Percentiles rank a stretch among this genome's conserved stretches.
Evolutionary conservation across 30 jellyfish, hydroid and myxozoan species (phyloP).

Genomic region (Sanderia malayensis): DNA sequence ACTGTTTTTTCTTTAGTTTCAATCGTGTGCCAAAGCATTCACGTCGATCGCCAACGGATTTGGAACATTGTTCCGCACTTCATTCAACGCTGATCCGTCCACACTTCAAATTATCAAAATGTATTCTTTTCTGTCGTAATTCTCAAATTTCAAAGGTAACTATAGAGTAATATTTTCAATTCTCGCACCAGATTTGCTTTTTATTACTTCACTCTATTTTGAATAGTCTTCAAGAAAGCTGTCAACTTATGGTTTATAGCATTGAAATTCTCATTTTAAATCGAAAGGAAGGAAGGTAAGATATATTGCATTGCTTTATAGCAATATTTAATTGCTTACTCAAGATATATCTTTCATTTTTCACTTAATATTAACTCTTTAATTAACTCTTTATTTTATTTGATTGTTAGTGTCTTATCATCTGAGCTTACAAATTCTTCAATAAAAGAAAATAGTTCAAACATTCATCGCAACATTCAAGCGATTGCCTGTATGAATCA

Average conservation of each 20-base stretch:
- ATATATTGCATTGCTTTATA: background rate
- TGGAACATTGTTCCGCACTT: conserved; percentile 56
- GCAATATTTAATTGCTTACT: background rate
- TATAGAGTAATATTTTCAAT: too few species aligned
- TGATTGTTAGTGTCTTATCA: conserved; percentile 55
- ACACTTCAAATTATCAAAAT: conserved; percentile 60
- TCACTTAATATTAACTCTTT: background rate
- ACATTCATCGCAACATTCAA: conserved; percentile 47
- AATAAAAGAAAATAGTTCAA: conserved; percentile 2
- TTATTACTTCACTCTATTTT: too few species aligned
- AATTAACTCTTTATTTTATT: too few species aligned
- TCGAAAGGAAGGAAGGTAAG: conserved; percentile 63
- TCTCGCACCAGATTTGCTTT: too few species aligned
- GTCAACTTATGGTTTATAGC: conserved; percentile 65
- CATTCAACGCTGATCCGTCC: conserved; percentile 86
- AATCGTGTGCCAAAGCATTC: conserved; percentile 72
- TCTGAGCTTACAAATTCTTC: conserved; percentile 48
- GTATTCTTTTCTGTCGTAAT: too few species aligned
- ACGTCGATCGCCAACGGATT: conserved; percentile 58
- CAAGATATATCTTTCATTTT: background rate
- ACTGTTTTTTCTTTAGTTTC: conserved; percentile 69
- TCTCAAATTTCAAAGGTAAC: too few species aligned
- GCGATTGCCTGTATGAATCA: conserved; percentile 56
- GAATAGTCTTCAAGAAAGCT: conserved; percentile 70
- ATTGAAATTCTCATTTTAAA: conserved; percentile 61